Evolutionary conservation across 2,113 vertebrate species (phyloP), one percentile per base, ranked within the genome.

Genomic region (Syngnathoides biaculeatus): DNA sequence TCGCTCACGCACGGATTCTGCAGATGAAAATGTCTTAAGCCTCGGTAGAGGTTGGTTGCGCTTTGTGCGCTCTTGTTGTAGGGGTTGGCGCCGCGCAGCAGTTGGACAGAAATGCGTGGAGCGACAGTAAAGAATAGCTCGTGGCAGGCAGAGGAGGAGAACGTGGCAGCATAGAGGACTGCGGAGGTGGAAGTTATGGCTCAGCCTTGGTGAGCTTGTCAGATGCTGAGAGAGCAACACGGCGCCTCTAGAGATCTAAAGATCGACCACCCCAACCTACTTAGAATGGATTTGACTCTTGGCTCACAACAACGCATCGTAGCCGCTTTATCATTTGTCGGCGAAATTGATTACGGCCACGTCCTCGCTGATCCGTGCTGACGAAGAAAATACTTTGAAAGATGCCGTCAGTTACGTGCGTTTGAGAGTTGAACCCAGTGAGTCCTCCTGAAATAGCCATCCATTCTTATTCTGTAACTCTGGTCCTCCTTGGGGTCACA

Each of bases 221-320:
- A 84, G 81, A 81, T 73, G 73, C 67, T 82, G 84, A 81, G 84
- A 85, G 67, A 70, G 76, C 80, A 82, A 84, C 69, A 72, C 26
- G 17, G 74, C 65, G 64, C 73, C 84, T 78, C 75, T 63, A 71
- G 86, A 87, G 84, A 87, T 76, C 72, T 73, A 69, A 78, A 86
- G 81, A 86, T 83, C 80, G 85, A 86, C 79, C 84, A 82, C 84
- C 68, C 45, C 84, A 90, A 89, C 83, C 80, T 79, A 87, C 76
- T 88, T 88, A 84, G 74, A 80, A 86, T 85, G 79, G 83, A 88
- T 83, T 48, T 65, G 61, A 67, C 79, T 68, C 73, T 69, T 70
- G 73, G 71, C 73, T 83, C 42, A 47, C 69, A 74, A 79, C 78
- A 78, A 73, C 66, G 72, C 69, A 83, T 84, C 80, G 74, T 74